Evolutionary conservation across 2,113 vertebrate species (phyloP).

Genomic region (Dolichallabes microphthalmus): DNA sequence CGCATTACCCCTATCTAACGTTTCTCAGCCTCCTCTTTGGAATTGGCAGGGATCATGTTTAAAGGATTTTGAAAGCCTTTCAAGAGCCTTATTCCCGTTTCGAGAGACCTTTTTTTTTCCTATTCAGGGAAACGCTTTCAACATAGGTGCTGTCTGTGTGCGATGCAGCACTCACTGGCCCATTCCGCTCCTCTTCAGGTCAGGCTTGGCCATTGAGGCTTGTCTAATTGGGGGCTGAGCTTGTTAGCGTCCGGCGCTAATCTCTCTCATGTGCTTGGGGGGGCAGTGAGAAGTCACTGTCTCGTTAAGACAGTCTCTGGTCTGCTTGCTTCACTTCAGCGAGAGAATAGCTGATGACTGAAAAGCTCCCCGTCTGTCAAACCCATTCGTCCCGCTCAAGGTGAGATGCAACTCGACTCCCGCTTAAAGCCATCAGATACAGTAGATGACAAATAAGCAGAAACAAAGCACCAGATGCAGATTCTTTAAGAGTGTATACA

Average conservation of each 20-base stretch:
- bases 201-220: constrained; percentile 62
- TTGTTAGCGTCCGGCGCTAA: constrained; percentile 74
- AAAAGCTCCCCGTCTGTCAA: constrained; percentile 43
- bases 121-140: constrained; percentile 1
- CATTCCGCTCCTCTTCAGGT: constrained; percentile 37
- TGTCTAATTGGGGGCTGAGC: constrained; percentile 74
- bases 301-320: constrained; percentile 68
- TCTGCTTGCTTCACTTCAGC: constrained; percentile 55
- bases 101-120: background rate
- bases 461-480: background rate
- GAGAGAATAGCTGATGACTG: constrained; percentile 59
- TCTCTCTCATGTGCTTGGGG: constrained; percentile 74
- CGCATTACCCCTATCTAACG: constrained; percentile 30
- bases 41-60: constrained; percentile 11
- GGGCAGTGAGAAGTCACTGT: constrained; percentile 70
- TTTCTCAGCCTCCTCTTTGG: constrained; percentile 26
- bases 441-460: background rate
- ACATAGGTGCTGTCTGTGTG: constrained; percentile 41
- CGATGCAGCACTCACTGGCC: constrained; percentile 59
- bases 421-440: background rate
- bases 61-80: background rate
- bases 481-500: background rate
- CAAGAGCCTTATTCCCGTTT: constrained; percentile 14
- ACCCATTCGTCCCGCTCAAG: constrained; percentile 54
- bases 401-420: constrained; percentile 39